Evolutionary conservation across 2,797 vertebrate species (phyloP), one percentile per base, ranked within the genome.

Genomic region (Morus bassanus): DNA sequence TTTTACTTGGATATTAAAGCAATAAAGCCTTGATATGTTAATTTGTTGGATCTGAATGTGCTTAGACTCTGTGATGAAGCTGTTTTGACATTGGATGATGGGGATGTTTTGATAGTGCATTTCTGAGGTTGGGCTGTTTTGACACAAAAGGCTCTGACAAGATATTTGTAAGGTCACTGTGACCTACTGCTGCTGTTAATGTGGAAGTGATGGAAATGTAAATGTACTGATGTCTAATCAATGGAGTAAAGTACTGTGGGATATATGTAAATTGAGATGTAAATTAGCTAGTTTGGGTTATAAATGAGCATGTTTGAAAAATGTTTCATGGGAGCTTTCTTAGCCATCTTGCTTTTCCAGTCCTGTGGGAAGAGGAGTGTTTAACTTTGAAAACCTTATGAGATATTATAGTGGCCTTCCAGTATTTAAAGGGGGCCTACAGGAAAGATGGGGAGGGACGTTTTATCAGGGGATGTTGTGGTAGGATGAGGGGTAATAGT

Each of bases 91-190:
- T 0, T 35, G 73, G 85, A 9, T 96, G 96, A 96, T 84, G 89
- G 48, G 82, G 73, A 59, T 96, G 96, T 97, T 96, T 97, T 96
- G 96, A 95, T 93, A 85, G 87, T 28, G 57, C 68, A 16, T 68
- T 93, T 93, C 91, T 88, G 87, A 95, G 92, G 78, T 84, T 95
- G 85, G 76, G 60, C 68, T 96, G 96, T 96, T 97, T 97, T 96
- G 96, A 97, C 96, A 96, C 94, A 97, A 96, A 97, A 94, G 92
- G 69, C 30, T 95, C 80, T 96, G 95, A 96, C 91, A 96, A 96
- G 96, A n/a, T 51, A 86, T 85, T 78, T 92, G 92, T 88, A 91
- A 96, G 96, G 96, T 96, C 96, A 92, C 92, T 72, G 85, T 94
- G 95, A 94, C 96, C 89, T 97, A 78, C 60, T 2, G 13, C 76